phyloP scores from a whole-genome alignment of 2,113 vertebrate species.

The Phocoena sinus region DNA sequence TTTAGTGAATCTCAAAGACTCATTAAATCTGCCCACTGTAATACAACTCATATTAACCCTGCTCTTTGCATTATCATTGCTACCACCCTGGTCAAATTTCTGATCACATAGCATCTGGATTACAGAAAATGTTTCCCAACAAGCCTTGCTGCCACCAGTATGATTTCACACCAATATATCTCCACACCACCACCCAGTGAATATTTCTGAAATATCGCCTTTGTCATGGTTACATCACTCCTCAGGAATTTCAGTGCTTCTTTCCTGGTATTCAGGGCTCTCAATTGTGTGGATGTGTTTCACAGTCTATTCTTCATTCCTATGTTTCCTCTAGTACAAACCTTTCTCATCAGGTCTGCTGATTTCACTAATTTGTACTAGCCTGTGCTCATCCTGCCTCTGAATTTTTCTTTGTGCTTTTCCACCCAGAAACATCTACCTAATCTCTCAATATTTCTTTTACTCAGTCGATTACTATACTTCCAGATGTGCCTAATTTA shows the following conservation, averaged over 20 bases:
- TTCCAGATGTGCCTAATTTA: background rate
- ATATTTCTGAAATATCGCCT: background rate
- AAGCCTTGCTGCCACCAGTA: background rate
- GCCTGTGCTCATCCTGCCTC: background rate
- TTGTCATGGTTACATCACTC: background rate
- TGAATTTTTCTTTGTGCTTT: background rate
- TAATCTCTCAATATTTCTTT: background rate
- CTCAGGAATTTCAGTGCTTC: background rate
- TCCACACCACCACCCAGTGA: background rate
- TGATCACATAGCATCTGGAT: background rate
- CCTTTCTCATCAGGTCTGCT: background rate
- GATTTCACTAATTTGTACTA: background rate
- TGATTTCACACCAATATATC: background rate
- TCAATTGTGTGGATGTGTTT: background rate
- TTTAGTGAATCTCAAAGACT: background rate
- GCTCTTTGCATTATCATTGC: background rate
- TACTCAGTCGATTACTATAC: background rate
- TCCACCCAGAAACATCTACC: background rate
- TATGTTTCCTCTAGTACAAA: background rate
- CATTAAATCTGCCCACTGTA: background rate
- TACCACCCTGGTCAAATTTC: background rate
- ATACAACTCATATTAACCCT: background rate
- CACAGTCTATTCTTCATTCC: background rate
- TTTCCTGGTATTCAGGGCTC: background rate
- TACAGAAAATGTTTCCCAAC: background rate